phyloP scores from a whole-genome alignment of 2,888 invertebrate species.

The Tricholauxania praeusta region DNA sequence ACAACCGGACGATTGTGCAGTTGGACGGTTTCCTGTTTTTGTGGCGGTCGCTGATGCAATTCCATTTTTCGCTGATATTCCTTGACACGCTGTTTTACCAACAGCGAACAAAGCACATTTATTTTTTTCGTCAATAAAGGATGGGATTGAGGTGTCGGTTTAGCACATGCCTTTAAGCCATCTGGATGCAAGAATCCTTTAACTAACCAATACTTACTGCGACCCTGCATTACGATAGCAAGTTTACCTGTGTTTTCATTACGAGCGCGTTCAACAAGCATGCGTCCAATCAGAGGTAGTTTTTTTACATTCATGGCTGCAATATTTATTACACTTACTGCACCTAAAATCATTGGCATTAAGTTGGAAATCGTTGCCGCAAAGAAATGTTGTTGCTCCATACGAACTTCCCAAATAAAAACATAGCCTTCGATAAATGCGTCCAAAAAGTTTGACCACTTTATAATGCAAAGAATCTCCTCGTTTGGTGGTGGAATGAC shows the following conservation, averaged over 20 bases:
- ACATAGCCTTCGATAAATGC: slow-evolving; percentile 60
- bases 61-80: slow-evolving; percentile 51
- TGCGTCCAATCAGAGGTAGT: slow-evolving; percentile 58
- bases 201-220: slow-evolving; percentile 59
- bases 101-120: slow-evolving; percentile 60
- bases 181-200: slow-evolving; percentile 61
- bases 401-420: slow-evolving; percentile 63
- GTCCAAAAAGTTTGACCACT: slow-evolving; percentile 63
- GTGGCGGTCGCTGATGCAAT: neutral
- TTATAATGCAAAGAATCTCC: slow-evolving; percentile 63
- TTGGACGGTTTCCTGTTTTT: neutral
- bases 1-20: slow-evolving; percentile 27
- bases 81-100: slow-evolving; percentile 62
- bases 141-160: slow-evolving; percentile 65
- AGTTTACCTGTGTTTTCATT: slow-evolving; percentile 55
- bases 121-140: slow-evolving; percentile 65
- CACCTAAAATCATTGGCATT: slow-evolving; percentile 62
- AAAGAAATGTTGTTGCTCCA: slow-evolving; percentile 52
- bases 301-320: slow-evolving; percentile 50
- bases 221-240: slow-evolving; percentile 64
- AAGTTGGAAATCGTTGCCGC: slow-evolving; percentile 61
- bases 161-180: slow-evolving; percentile 59
- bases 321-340: slow-evolving; percentile 61
- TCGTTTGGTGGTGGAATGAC: slow-evolving; percentile 62
- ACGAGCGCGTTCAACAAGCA: slow-evolving; percentile 56